Evolutionary conservation across 2,113 vertebrate species (phyloP), one percentile per base, ranked within the genome.

Genomic region (Upupa epops): DNA sequence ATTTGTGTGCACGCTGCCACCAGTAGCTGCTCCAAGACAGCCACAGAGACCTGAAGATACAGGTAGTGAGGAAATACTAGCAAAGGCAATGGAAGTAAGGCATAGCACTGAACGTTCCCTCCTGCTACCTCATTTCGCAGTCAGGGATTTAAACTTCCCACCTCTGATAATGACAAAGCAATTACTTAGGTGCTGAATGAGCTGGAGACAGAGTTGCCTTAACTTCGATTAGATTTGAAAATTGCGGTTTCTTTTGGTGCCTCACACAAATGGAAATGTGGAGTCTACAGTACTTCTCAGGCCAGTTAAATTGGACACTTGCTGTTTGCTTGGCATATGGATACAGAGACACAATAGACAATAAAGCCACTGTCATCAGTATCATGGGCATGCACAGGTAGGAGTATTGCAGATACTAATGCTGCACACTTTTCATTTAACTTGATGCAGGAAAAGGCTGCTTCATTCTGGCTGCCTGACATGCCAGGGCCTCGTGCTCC

Each of bases 211-310:
- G 0, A 74, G 34, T 54, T 68, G 32, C 29, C 28, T 40, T 74
- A 64, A 45, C 11, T 88, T 37, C 40, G 45, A 45, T 52, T 18
- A 56, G 34, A 26, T 52, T 84, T 83, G 28, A 34, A 54, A 90
- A 37, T 52, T 28, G 31, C 3, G 1, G 5, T 42, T 88, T 26
- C 21, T 32, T 72, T 48, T 18, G 4, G n/a, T 78, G 48, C 31
- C 28, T 89, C 0, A 0, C 60, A 49, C 63, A n/a, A 0, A 0
- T 68, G 20, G 69, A 28, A 55, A 25, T 0, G 0, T 40, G 60
- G 42, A 70, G 71, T 66, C 56, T 56, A 8, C 72, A 81, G 63
- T 36, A 25, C 81, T 90, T 90, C 25, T 74, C 40, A 49, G 61
- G 52, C 28, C 60, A 19, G 54, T 74, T 81, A 58, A 78, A 63